Evolutionary conservation across 2,888 invertebrate species (phyloP).

Genomic region (Calameuta idolon): DNA sequence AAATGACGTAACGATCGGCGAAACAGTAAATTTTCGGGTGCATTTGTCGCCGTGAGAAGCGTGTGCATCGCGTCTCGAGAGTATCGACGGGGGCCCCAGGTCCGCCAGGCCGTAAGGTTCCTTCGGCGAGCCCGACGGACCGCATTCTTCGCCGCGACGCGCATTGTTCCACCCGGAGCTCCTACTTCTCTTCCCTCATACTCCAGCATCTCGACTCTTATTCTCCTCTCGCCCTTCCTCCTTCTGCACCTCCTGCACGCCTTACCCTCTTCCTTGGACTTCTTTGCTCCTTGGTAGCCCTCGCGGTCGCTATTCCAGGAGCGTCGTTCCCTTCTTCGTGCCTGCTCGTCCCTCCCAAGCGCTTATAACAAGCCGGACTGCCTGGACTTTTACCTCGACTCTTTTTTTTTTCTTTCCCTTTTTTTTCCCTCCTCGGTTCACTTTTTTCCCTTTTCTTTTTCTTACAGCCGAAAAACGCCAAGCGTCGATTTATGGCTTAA

Average conservation of each 20-base stretch:
- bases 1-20: conserved; percentile 45
- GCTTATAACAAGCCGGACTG: conserved; percentile 59
- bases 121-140: conserved; percentile 61
- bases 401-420: conserved; percentile 15
- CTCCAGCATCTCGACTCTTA: conserved; percentile 33
- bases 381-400: conserved; percentile 33
- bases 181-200: conserved; percentile 24
- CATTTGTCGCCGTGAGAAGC: conserved; percentile 50
- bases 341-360: conserved; percentile 25
- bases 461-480: conserved; percentile 56
- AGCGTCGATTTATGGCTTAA: conserved; percentile 60
- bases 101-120: conserved; percentile 9
- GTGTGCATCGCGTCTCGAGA: conserved; percentile 2
- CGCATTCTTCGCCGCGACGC: conserved; percentile 65
- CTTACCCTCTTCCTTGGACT: not conserved
- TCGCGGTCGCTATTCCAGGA: not conserved
- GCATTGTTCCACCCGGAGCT: conserved; percentile 59
- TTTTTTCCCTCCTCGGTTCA: conserved; percentile 40
- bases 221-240: conserved; percentile 8
- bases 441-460: conserved; percentile 17
- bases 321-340: not conserved
- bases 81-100: conserved; percentile 4
- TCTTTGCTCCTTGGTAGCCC: not conserved
- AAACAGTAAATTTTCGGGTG: conserved; percentile 57
- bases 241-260: conserved; percentile 27